Evolutionary conservation across 2,797 vertebrate genomes (phyloP), one percentile per base, ranked within the genome.

Genomic region (Gadopsis marmoratus): DNA sequence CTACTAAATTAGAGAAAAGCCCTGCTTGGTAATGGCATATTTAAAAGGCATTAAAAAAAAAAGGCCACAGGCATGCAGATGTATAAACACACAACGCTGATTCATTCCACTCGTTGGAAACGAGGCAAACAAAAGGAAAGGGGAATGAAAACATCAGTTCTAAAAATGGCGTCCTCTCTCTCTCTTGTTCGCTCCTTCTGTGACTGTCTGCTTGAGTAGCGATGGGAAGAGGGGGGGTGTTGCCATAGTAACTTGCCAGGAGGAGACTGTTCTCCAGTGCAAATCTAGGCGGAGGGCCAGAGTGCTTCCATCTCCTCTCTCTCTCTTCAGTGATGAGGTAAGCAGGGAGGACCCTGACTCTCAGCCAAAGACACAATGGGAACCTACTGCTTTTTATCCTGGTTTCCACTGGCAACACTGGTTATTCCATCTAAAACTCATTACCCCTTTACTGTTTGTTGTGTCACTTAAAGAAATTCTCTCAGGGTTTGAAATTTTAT

Each of bases 191-290:
- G 65, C 85, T 85, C 62, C 74, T 77, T 82, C 84, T 87, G 81
- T 77, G 54, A 72, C 82, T 33, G 41, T 82, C 79, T 85, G 83
- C 80, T 88, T 54, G 47, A 86, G 88, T 37, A 74, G 80, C 68
- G 1, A 74, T 64, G 50, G 62, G 58, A n/a, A n/a, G 76, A 45
- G 78, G 61, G 78, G 74, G 66, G 45, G 58, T 56, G 90, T 94
- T 94, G 84, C 90, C 85, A 94, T 93, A 71, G 94, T 76, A 94
- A 95, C 93, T 71, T 26, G 73, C 70, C 43, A 82, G 74, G 81
- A 90, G 79, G 89, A 90, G 74, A 86, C 74, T 58, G 37, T 77
- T 86, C 79, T 82, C 79, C 59, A 71, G 71, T 55, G 75, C 50
- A 83, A 79, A 79, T 81, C 75, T 78, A 90, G 91, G 89, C 79